Base-by-base conservation (phyloP, 2,797 vertebrate genomes). In the Lateolabrax maculatus region DNA sequence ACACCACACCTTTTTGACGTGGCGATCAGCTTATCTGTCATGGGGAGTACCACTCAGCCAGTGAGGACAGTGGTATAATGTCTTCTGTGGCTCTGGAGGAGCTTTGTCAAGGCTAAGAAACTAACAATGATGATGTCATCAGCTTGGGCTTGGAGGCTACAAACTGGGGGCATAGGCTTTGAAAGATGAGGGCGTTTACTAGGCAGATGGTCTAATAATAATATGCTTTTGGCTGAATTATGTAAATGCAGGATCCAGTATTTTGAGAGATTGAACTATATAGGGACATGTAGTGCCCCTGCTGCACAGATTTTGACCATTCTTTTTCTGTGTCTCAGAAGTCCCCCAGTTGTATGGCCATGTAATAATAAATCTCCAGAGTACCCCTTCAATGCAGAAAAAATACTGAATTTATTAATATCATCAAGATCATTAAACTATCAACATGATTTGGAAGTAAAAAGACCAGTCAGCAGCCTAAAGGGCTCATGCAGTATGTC, bases 381-480 rank as follows among this genome's bases (percentile, higher is more conserved):
- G 23, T n/a, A n/a, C n/a, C n/a, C 19, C 10, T 11, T 43, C 23
- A 48, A 44, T 57, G 48, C 21, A 65, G n/a, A 64, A 56, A 21
- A n/a, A 62, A 61, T 12, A 15, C 31, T 31, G n/a, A 41, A 16
- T 51, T 58, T 23, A 39, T 43, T 21, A 23, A 57, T 36, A 16
- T 56, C 53, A 66, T 61, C 4, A 34, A 34, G 44, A 51, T 72
- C 53, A 43, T 48, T 57, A 62, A 36, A 58, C 19, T 23, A 60
- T 48, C 10, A 39, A 8, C 34, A 39, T 29, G 43, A 65, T 29
- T 0, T 0, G 1, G 6, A 39, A 19, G 41, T 73, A 61, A 27
- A 64, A 67, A 73, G 29, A 67, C 16, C n/a, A 44, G 31, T 8
- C 21, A 53, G 25, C 10, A 25, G 44, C 29, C 44, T 46, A 65